Conservation (phyloP, 2,113 vertebrate species). For the Apodemus speciosus region DNA sequence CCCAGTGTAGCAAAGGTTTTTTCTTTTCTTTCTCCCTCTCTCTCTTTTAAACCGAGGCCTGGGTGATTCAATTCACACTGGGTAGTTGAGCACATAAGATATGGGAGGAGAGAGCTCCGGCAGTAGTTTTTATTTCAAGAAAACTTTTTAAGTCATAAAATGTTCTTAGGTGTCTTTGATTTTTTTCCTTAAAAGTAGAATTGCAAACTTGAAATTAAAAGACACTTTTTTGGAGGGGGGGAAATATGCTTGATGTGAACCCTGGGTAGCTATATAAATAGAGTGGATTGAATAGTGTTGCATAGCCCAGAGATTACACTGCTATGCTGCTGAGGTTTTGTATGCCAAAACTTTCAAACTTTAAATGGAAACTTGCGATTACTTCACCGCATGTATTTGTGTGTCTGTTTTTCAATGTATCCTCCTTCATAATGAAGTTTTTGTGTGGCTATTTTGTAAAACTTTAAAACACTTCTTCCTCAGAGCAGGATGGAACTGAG, state of each 20-base stretch:
- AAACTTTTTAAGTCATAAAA: slow-evolving; percentile 81
- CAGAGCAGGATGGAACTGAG: background rate
- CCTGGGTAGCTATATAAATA: slow-evolving; percentile 83
- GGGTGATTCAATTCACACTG: slow-evolving; percentile 78
- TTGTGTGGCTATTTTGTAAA: slow-evolving; percentile 41
- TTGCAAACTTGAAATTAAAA: slow-evolving; percentile 85
- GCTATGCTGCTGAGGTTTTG: slow-evolving; percentile 79
- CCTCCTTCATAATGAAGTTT: slow-evolving; percentile 50
- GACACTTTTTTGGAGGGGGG: slow-evolving; percentile 68
- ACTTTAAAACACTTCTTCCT: slow-evolving; percentile 51
- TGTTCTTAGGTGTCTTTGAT: slow-evolving; percentile 83
- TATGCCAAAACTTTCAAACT: slow-evolving; percentile 77
- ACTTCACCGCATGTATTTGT: slow-evolving; percentile 33
- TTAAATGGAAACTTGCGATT: slow-evolving; percentile 79
- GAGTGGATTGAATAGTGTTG: slow-evolving; percentile 66
- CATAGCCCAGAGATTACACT: slow-evolving; percentile 74
- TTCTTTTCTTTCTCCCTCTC: slow-evolving; percentile 64
- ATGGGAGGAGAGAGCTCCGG: slow-evolving; percentile 79
- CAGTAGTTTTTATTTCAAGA: slow-evolving; percentile 83
- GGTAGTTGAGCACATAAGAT: slow-evolving; percentile 76
- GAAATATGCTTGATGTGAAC: slow-evolving; percentile 82
- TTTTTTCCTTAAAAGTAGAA: slow-evolving; percentile 82
- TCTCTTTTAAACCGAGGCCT: slow-evolving; percentile 59
- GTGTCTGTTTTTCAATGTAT: background rate
- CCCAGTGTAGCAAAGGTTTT: slow-evolving; percentile 64